Evolutionary conservation across 2,797 vertebrate species (phyloP).

Genomic region (Semaprochilodus insignis): DNA sequence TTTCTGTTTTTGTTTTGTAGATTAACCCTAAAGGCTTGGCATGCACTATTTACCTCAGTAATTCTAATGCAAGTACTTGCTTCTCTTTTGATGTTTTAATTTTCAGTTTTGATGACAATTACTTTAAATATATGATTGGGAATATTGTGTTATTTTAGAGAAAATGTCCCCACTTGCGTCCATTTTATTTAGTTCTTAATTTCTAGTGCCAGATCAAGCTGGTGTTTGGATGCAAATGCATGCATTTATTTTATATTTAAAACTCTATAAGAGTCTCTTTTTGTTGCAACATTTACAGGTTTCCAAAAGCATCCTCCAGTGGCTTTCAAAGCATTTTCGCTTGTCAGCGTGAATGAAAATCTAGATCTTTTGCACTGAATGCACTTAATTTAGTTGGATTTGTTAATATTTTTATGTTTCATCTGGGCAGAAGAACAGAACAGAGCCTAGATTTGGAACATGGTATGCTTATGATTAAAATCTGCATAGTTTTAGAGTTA

Average conservation of each 20-base stretch:
- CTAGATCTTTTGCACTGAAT: neutral
- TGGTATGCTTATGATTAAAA: neutral
- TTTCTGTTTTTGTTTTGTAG: slow-evolving; percentile 63
- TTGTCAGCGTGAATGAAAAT: neutral
- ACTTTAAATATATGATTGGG: slow-evolving; percentile 64
- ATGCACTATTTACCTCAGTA: slow-evolving; percentile 80
- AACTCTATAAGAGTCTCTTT: neutral
- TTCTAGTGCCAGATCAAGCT: neutral
- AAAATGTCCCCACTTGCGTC: neutral
- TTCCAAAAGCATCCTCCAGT: neutral
- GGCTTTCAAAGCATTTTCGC: neutral
- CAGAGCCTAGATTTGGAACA: neutral
- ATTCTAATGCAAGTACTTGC: slow-evolving; percentile 79
- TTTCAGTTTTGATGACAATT: slow-evolving; percentile 13
- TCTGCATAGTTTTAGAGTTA: neutral
- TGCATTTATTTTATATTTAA: neutral
- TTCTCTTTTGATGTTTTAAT: slow-evolving; percentile 50
- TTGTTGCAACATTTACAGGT: neutral
- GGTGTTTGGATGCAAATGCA: neutral
- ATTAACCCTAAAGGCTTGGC: slow-evolving; percentile 77
- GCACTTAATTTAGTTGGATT: neutral
- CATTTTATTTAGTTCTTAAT: neutral
- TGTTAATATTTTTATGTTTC: neutral
- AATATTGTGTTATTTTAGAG: slow-evolving; percentile 17
- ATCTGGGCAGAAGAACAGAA: neutral